Evolutionary conservation across 2,888 invertebrate genomes (phyloP).

Genomic region (Hydropsyche betteni): DNA sequence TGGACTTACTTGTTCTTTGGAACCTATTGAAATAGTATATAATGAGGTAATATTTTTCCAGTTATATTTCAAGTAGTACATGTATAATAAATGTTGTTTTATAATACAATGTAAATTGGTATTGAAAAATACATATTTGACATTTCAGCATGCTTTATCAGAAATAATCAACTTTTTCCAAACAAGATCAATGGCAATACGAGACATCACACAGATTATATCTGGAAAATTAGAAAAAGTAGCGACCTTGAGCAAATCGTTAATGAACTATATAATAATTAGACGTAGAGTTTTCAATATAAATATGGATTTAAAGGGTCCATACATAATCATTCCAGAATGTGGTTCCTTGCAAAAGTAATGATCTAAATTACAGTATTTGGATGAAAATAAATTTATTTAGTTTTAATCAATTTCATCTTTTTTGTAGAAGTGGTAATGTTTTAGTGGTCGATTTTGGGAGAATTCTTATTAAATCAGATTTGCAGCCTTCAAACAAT

Average conservation of each 20-base stretch:
- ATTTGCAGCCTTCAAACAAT: conserved; percentile 74
- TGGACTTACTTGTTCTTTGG: conserved; percentile 72
- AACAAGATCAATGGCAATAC: conserved; percentile 64
- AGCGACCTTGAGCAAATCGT: conserved; percentile 58
- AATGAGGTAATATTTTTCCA: conserved; percentile 72
- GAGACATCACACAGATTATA: conserved; percentile 59
- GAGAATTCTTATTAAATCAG: conserved; percentile 73
- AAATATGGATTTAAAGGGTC: conserved; percentile 79
- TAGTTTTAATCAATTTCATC: not conserved
- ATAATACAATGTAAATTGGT: conserved; percentile 30
- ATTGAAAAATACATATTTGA: not conserved
- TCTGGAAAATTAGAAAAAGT: conserved; percentile 57
- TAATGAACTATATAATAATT: conserved; percentile 65
- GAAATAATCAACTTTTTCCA: conserved; percentile 77
- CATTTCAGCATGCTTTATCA: conserved; percentile 73
- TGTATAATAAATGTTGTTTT: not conserved
- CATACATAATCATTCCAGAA: conserved; percentile 80
- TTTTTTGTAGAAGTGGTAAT: conserved; percentile 69
- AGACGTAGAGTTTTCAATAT: conserved; percentile 72
- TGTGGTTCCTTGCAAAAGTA: conserved; percentile 75
- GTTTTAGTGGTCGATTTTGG: conserved; percentile 79
- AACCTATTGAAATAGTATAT: conserved; percentile 80
- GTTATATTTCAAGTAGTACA: conserved; percentile 39
- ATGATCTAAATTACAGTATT: not conserved
- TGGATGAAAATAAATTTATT: too few relatives aligned